phyloP scores from a whole-genome alignment of 2,797 vertebrate genomes.

The Rhadinocentrus ornatus region DNA sequence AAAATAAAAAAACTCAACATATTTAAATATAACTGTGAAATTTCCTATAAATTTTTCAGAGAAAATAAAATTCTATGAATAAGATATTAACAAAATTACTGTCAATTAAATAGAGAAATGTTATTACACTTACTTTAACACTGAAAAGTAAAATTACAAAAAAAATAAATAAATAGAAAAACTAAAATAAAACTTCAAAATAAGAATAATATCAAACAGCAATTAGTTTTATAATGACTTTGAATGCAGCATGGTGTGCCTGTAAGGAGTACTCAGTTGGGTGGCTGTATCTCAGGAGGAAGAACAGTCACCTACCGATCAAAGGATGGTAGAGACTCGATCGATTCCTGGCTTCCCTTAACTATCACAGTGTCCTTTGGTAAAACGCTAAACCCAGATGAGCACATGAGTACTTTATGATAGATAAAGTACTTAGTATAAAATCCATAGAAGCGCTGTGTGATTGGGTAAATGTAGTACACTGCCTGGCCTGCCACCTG shows the following conservation, averaged over 20 bases:
- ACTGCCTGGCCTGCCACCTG: too few species aligned
- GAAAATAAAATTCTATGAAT: too few species aligned
- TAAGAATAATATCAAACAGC: not conserved
- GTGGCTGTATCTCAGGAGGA: not conserved
- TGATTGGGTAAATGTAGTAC: too few species aligned
- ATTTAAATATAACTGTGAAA: too few species aligned
- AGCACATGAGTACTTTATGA: not conserved
- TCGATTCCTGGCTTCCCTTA: not conserved
- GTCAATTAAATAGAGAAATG: not conserved
- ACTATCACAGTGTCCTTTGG: not conserved
- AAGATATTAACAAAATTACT: too few species aligned
- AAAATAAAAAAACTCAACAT: not conserved
- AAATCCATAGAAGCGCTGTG: too few species aligned
- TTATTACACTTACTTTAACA: not conserved
- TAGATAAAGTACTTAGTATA: not conserved
- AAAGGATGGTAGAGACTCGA: too few species aligned
- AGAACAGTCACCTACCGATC: not conserved
- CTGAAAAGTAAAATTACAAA: not conserved
- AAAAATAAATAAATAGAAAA: too few species aligned
- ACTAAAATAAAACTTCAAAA: too few species aligned
- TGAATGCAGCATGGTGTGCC: not conserved
- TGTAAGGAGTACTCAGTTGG: not conserved
- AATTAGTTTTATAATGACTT: not conserved
- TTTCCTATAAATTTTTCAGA: too few species aligned
- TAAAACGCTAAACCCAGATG: not conserved